Conservation (phyloP, 2,888 invertebrate species). For the Carterocephalus palaemon region DNA sequence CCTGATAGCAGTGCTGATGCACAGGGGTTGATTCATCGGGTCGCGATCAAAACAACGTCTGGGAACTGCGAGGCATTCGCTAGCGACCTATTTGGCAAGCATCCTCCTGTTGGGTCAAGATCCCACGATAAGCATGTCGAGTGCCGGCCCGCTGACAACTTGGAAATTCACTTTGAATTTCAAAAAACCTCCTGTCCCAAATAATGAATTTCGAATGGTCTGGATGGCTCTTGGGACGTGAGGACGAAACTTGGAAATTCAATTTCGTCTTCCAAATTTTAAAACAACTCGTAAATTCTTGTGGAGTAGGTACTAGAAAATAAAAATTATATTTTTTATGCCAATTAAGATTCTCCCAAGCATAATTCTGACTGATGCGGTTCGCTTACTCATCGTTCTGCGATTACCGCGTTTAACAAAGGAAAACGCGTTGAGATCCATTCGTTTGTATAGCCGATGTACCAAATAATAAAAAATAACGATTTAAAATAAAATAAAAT, state of each 20-base stretch:
- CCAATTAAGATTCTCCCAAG: too few species aligned
- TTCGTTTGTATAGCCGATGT: too few species aligned
- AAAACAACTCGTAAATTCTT: too few species aligned
- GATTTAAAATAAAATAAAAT: too few species aligned
- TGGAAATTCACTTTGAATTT: constrained; percentile 21
- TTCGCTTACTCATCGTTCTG: too few species aligned
- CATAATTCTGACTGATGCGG: too few species aligned
- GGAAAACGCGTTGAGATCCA: too few species aligned
- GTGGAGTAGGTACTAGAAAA: too few species aligned
- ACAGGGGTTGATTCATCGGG: constrained; percentile 15
- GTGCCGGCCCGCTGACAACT: constrained; percentile 21
- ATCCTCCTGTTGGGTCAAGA: constrained; percentile 23
- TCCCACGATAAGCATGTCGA: constrained; percentile 21
- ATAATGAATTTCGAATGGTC: constrained; percentile 15
- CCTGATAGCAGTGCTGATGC: constrained; percentile 4
- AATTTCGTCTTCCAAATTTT: constrained; percentile 13
- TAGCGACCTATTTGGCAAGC: constrained; percentile 33
- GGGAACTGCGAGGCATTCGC: constrained; percentile 29
- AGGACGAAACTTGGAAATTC: constrained; percentile 9
- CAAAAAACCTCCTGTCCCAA: constrained; percentile 20
- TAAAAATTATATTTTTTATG: too few species aligned
- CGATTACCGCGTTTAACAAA: too few species aligned
- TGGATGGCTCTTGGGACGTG: constrained; percentile 7
- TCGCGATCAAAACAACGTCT: constrained; percentile 22
- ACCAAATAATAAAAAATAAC: too few species aligned